phyloP scores from a whole-genome alignment of 1,140 invertebrate species.

The Drosophila asahinai region DNA sequence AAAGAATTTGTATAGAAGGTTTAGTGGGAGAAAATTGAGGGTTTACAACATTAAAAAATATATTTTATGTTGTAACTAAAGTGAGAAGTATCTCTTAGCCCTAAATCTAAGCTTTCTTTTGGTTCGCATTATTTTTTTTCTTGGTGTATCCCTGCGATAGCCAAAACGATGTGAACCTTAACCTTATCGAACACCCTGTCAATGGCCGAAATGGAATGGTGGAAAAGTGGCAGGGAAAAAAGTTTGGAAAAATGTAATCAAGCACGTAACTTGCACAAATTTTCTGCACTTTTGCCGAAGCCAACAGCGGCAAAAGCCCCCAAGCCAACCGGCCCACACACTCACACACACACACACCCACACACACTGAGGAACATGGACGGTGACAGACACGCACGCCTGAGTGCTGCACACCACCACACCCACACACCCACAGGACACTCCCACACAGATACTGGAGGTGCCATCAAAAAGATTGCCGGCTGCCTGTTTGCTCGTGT shows the following conservation, averaged over 20 bases:
- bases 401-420: conserved; percentile 41
- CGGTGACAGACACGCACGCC: conserved; percentile 64
- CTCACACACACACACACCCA: neutral
- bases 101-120: too few relatives aligned
- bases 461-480: conserved; percentile 76
- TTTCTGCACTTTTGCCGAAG: conserved; percentile 81
- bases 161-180: conserved; percentile 41
- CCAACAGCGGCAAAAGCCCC: conserved; percentile 65
- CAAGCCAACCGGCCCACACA: conserved; percentile 62
- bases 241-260: conserved; percentile 79
- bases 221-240: conserved; percentile 42
- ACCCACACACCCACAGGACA: conserved; percentile 9
- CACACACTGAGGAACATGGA: conserved; percentile 16
- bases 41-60: too few relatives aligned
- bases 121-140: neutral
- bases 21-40: too few relatives aligned
- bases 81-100: too few relatives aligned
- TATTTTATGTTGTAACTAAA: too few relatives aligned
- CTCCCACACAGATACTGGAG: conserved; percentile 33
- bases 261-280: conserved; percentile 83
- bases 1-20: too few relatives aligned
- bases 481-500: conserved; percentile 51
- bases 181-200: conserved; percentile 67
- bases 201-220: conserved; percentile 47
- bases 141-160: conserved; percentile 17